Conservation (phyloP, 37 sponge, comb jelly and placozoan genomes). For the Axinella damicornis region DNA sequence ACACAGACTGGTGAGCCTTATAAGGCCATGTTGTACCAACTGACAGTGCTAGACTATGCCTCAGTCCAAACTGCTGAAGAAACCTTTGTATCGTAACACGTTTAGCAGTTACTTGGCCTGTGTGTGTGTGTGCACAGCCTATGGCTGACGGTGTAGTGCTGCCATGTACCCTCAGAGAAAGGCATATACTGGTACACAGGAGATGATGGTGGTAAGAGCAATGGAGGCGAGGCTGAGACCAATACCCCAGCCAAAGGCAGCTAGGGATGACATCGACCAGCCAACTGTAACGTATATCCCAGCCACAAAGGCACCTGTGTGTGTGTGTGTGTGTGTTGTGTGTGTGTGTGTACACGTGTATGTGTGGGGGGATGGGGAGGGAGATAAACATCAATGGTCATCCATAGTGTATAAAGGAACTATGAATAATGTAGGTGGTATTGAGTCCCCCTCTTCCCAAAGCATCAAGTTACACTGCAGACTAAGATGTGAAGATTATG, state of each 20-base stretch:
- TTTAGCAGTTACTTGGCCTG: too few species aligned
- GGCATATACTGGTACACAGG: constrained; percentile 60
- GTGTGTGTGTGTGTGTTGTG: background rate
- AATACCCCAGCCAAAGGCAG: constrained; percentile 70
- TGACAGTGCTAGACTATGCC: too few species aligned
- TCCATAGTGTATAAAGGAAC: too few species aligned
- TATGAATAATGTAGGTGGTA: too few species aligned
- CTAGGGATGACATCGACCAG: constrained; percentile 37
- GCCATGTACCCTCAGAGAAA: constrained; percentile 42
- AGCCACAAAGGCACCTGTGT: constrained; percentile 73
- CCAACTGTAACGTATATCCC: constrained; percentile 50
- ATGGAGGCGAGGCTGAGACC: constrained; percentile 57
- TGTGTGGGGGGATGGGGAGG: too few species aligned
- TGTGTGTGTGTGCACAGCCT: background rate
- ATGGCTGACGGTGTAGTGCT: background rate
- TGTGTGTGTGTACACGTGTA: constrained; percentile 16
- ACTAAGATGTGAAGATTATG: too few species aligned
- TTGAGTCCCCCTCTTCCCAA: too few species aligned
- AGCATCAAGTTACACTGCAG: too few species aligned
- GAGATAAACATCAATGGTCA: background rate
- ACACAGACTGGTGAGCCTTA: too few species aligned
- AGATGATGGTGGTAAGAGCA: constrained; percentile 36
- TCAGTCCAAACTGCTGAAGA: too few species aligned
- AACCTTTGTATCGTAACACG: background rate
- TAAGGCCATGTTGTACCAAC: too few species aligned